Evolutionary conservation across 2,797 vertebrate genomes (phyloP), one percentile per base, ranked within the genome.

Genomic region (Oreortyx pictus): DNA sequence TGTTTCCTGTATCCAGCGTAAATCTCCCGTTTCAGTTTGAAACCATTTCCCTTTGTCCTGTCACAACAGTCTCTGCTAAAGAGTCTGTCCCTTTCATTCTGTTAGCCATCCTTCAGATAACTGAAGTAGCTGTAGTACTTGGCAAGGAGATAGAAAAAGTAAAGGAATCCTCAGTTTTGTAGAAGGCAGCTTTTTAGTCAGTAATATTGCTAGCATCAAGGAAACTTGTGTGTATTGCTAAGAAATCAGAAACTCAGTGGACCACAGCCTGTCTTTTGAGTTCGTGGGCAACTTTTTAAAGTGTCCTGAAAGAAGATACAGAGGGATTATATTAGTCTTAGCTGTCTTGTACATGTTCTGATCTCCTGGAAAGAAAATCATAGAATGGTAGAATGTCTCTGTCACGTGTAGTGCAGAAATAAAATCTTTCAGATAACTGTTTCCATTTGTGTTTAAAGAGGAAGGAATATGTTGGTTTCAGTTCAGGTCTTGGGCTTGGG

Each of bases 71-170:
- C 52, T 7, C 50, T 31, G 52, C 52, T 18, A 29, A 54, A 54
- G 52, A 54, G 16, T 54, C 52, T 54, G 29, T 31, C 52, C 29
- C 29, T 9, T 54, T 54, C 27, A 11, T 54, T 54, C 10, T 54
- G 52, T 54, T 54, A 16, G 27, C 29, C 16, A 14, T 31, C 27
- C 27, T 54, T 31, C 29, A 54, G 52, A 31, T 54, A 31, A 31
- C 16, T 54, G 52, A 54, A 7, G 5, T 2, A 8, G 29, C 49
- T 4, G 37, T 2, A 56, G 15, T 27, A 14, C 66, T 23, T 1
- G 35, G 31, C 23, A 1, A 2, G 22, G 2, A 6, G 11, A 7
- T 8, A 44, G 22, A 22, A 49, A 2, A 2, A 23, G 52, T 9
- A 52, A 52, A 52, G 50, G 27, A 52, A 52, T 29, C 50, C 50